Percentiles rank a stretch among this genome's conserved stretches.
phyloP scores from a whole-genome alignment of 2,797 vertebrate genomes.

The Arnoldichthys spilopterus region DNA sequence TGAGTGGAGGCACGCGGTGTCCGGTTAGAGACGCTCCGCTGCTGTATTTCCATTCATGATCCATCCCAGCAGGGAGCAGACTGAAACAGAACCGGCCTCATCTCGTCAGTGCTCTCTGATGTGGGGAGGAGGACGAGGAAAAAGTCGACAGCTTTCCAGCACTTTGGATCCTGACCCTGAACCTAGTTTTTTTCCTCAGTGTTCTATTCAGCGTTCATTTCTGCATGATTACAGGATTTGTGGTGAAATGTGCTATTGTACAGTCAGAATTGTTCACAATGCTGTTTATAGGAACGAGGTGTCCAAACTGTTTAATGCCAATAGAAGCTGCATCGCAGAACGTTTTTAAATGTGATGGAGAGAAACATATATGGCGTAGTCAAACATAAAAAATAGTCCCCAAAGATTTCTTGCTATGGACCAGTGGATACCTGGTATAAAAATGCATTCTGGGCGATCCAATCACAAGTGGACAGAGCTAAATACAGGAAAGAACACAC shows the following conservation, averaged over 20 bases:
- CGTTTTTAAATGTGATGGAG: neutral
- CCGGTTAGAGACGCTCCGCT: slow-evolving; percentile 32
- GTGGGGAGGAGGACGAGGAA: neutral
- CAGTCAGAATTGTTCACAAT: neutral
- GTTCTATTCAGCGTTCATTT: neutral
- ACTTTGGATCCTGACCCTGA: neutral
- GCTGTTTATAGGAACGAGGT: too few species aligned
- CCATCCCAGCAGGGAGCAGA: neutral
- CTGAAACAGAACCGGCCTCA: neutral
- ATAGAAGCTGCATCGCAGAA: neutral
- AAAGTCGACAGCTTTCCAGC: neutral
- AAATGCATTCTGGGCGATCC: too few species aligned
- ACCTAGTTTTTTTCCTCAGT: neutral
- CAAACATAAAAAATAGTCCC: too few species aligned
- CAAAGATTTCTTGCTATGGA: too few species aligned
- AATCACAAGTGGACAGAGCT: too few species aligned
- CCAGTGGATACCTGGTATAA: too few species aligned
- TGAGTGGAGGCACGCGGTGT: slow-evolving; percentile 61
- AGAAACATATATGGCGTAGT: too few species aligned
- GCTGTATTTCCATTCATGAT: slow-evolving; percentile 21
- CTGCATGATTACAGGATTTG: neutral
- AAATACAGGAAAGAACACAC: too few species aligned
- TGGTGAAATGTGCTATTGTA: neutral
- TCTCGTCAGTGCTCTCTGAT: neutral
- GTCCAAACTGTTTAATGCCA: neutral